phyloP scores from a whole-genome alignment of 2,113 vertebrate genomes.

The Prionailurus bengalensis region DNA sequence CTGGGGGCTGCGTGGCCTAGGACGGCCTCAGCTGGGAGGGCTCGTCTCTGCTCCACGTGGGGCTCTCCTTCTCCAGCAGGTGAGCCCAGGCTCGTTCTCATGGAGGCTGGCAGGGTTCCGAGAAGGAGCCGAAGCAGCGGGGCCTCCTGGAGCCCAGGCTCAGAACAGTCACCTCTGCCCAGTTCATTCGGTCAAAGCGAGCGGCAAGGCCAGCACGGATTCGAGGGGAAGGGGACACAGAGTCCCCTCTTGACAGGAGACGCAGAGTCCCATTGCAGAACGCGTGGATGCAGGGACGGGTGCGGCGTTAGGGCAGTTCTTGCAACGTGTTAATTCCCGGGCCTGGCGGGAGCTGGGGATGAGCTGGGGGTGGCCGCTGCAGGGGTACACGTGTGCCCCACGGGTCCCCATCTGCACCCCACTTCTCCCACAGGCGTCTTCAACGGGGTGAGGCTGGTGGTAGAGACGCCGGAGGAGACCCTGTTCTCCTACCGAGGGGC shows the following conservation, averaged over 20 bases:
- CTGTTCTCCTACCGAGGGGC: conserved; percentile 91
- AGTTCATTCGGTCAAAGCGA: not conserved
- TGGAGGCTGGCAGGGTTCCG: not conserved
- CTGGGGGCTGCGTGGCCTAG: too few species aligned
- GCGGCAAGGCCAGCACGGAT: not conserved
- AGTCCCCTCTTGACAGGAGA: not conserved
- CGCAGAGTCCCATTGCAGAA: not conserved
- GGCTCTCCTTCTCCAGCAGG: not conserved
- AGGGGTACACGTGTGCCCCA: not conserved
- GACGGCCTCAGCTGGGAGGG: not conserved
- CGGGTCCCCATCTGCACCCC: not conserved
- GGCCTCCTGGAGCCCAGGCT: not conserved
- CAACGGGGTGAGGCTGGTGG: conserved; percentile 90
- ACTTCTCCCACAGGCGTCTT: conserved; percentile 85
- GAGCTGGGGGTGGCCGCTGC: not conserved
- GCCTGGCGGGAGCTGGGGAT: not conserved
- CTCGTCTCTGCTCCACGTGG: not conserved
- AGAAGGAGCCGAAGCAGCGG: not conserved
- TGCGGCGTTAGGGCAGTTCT: not conserved
- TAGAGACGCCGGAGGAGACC: conserved; percentile 89
- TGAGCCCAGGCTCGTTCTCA: not conserved
- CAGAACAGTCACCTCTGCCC: fast-evolving
- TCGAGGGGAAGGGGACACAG: not conserved
- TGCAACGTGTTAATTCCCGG: too few species aligned
- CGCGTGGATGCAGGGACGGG: not conserved